Base-by-base conservation (phyloP, 2,797 vertebrate genomes). In the Phylloscopus collybita region DNA sequence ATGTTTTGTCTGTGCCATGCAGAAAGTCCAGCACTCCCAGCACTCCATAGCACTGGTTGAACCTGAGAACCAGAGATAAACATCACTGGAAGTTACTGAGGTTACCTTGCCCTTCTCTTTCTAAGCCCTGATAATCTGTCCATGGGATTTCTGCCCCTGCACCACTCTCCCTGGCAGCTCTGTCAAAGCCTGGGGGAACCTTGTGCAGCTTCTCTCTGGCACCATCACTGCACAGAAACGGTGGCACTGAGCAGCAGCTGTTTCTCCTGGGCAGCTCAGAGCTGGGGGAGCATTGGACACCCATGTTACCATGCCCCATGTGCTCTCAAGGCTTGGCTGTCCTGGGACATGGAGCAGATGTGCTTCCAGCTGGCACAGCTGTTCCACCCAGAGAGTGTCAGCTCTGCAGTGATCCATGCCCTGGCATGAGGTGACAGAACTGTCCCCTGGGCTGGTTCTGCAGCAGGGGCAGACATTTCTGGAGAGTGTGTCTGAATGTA, bases 41-140 rank as follows among this genome's bases (percentile, higher is more conserved):
- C 16, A 99, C 98, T 1, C 99, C 99, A 0, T 98, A 99, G 84
- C 99, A 99, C 97, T 99, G 99, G 91, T 98, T 99, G 96, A 99
- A 99, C 98, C 99, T 99, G 96, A 56, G 82, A 90, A 64, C 13
- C 85, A 42, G 54, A 82, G 62, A 47, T 40, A 88, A 88, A 44
- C 6, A 32, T 61, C 17, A 22, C n/a, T 67, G 64, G 11, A 93
- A 30, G 17, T 50, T 18, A 20, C 21, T 13, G 49, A 50, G 36
- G 36, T 84, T 36, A 51, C 65, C 29, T 67, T 2, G 1, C 62
- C 57, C 29, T 76, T 56, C 27, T 23, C 3, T 56, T 73, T 25
- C 20, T 59, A 60, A 87, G 36, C 66, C 57, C 42, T 18, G 38
- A 25, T 22, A 8, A 50, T 38, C 23, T 4, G 0, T 30, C 53